Evolutionary conservation across 2,888 invertebrate genomes (phyloP), one percentile per base, ranked within the genome.

Genomic region (Baronia brevicornis): DNA sequence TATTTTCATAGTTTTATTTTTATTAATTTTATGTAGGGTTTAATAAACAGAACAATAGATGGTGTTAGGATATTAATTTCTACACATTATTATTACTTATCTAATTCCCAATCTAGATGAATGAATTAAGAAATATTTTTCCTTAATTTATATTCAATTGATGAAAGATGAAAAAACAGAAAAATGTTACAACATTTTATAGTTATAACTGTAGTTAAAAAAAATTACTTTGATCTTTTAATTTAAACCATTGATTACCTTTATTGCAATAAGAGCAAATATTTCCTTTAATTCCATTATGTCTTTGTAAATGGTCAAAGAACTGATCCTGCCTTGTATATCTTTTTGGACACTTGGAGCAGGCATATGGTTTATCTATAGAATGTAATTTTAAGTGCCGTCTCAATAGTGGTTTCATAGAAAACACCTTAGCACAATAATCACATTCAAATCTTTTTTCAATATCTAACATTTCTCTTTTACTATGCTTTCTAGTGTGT

Each of bases 301-400:
- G 89, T n/a, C 74, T 72, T 43, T 86, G 87, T 63, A 88, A 69
- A 53, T 90, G 90, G 35, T 84, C 73, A 5, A 70, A 70, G 0
- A 89, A 58, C 44, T 88, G 88, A 27, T 89, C 87, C 1, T 80
- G 77, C 25, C 89, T 65, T 0, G 86, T 75, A 48, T 87, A 90
- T 1, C 72, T 73, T 48, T 88, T 89, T 1, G 80, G 64, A 47
- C 90, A 90, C 24, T 84, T 62, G 3, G 65, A 64, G 57, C 90
- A 90, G 27, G 72, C 68, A 39, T 75, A 82, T 0, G 82, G 79
- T 36, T 82, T 85, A 2, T 79, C 69, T n/a, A 75, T 60, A 2
- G 67, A 71, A 48, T 90, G 89, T 12, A 85, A 66, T 44, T 84
- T 85, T 28, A 80, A 46, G 43, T 88, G 87, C n/a, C 85, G 58